phyloP scores from a whole-genome alignment of 1,140 invertebrate genomes.

The Mya arenaria region DNA sequence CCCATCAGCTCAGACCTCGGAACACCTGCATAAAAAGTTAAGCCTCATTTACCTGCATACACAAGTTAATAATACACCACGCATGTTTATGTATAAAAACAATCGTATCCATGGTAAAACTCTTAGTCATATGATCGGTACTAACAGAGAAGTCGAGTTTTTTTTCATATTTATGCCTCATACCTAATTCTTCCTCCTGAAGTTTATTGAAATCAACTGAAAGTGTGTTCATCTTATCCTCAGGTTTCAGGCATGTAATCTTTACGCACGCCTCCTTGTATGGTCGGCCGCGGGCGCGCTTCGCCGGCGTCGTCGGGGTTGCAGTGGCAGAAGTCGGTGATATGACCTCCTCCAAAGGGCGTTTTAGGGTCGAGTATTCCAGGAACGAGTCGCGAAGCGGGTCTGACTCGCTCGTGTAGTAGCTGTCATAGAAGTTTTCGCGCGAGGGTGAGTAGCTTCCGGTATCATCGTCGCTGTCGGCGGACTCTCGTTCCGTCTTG shows the following conservation, averaged over 20 bases:
- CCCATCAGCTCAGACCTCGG: conserved; percentile 41
- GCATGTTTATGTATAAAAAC: too few species aligned
- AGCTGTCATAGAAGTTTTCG: conserved; percentile 46
- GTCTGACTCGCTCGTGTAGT: conserved; percentile 26
- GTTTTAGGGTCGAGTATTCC: conserved; percentile 16
- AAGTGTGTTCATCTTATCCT: conserved; percentile 33
- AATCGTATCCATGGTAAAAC: too few species aligned
- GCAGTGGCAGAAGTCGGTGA: background rate
- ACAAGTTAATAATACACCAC: background rate
- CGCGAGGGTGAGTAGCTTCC: conserved; percentile 36
- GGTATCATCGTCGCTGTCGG: conserved; percentile 46
- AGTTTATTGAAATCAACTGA: conserved; percentile 48
- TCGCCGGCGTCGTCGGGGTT: conserved; percentile 5
- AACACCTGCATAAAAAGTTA: conserved; percentile 11
- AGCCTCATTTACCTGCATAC: background rate
- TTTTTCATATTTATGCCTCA: too few species aligned
- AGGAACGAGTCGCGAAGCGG: conserved; percentile 18
- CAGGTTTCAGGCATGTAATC: conserved; percentile 48
- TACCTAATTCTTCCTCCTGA: conserved; percentile 41
- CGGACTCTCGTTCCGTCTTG: conserved; percentile 45
- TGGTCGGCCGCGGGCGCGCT: conserved; percentile 43
- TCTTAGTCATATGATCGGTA: too few species aligned
- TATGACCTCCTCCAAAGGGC: conserved; percentile 5
- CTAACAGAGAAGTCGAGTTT: too few species aligned
- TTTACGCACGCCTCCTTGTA: conserved; percentile 51